Percentiles rank a stretch among this genome's conserved stretches.
Conservation (phyloP, 1,140 invertebrate genomes). For the Periplaneta americana region DNA sequence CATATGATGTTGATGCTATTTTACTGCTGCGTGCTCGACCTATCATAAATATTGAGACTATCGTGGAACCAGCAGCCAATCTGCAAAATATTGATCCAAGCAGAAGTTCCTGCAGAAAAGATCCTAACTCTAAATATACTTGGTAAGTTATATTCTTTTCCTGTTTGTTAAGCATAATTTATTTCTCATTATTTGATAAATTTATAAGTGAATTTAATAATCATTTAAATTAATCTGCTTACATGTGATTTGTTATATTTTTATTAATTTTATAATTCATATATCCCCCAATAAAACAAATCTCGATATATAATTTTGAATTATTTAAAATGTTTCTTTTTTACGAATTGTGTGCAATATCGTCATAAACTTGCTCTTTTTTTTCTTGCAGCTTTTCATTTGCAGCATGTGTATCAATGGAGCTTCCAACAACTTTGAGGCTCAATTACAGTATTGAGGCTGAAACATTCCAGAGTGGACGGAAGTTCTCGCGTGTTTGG, state of each 20-base stretch:
- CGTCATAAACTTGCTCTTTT: slow-evolving; percentile 14
- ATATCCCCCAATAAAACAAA: too few species aligned
- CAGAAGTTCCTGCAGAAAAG: slow-evolving; percentile 58
- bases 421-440: slow-evolving; percentile 48
- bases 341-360: not conserved
- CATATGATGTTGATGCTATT: slow-evolving; percentile 73
- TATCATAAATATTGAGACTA: slow-evolving; percentile 73
- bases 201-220: too few species aligned
- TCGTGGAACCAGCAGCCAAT: slow-evolving; percentile 53
- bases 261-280: too few species aligned
- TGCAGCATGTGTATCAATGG: slow-evolving; percentile 76
- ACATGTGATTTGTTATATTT: too few species aligned
- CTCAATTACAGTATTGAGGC: slow-evolving; percentile 54
- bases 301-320: too few species aligned
- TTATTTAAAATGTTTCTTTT: too few species aligned
- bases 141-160: slow-evolving; percentile 47
- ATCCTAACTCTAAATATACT: slow-evolving; percentile 60
- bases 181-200: too few species aligned
- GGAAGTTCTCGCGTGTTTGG: slow-evolving; percentile 77
- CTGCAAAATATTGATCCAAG: slow-evolving; percentile 76
- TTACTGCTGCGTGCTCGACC: slow-evolving; percentile 71
- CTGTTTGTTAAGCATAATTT: too few species aligned
- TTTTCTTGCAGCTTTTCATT: slow-evolving; percentile 67
- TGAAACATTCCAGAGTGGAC: slow-evolving; percentile 68
- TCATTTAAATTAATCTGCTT: too few species aligned